Evolutionary conservation across 2,888 invertebrate species (phyloP), one percentile per base, ranked within the genome.

Genomic region (Microctonus brassicae): DNA sequence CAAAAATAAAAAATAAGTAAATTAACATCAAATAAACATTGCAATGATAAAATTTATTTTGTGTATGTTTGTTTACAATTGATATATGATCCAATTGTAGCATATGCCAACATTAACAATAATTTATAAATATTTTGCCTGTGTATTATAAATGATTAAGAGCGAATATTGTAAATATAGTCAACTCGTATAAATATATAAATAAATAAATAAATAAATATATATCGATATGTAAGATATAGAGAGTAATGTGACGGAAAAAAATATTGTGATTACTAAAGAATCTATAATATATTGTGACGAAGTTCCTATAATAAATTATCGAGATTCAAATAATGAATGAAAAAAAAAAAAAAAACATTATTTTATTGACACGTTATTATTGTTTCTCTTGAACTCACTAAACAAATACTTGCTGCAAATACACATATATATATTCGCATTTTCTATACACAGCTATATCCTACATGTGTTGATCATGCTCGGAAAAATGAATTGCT

Each of bases 301-400:
- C 81, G 78, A 83, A 83, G 83, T 83, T 83, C 83, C 83, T 83
- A 83, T 79, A 83, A 83, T 83, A 83, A 83, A 83, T 78, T 76
- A 79, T 70, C 70, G 72, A 76, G 62, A 72, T 36, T 24, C 5
- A 47, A 24, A 55, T 29, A 62, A 26, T 34, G 6, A n/a, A n/a
- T n/a, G 29, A 60, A 52, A 36, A 36, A 66, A 24, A 10, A 39
- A 13, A 13, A 47, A 17, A 13, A 34, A 39, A 66, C 39, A 63
- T 26, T 24, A 42, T 22, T 34, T 42, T 13, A 62, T 39, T 42
- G 6, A 22, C 42, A 52, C 24, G 26, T 22, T 39, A 17, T 58
- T 39, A 7, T 39, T 29, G 10, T 17, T 17, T 53, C 53, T 10
- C 17, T 53, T 4, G 20, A 10, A 29, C 17, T 10, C 53, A 26